Evolutionary conservation across 2,888 invertebrate species (phyloP), one percentile per base, ranked within the genome.

Genomic region (Arctia plantaginis): DNA sequence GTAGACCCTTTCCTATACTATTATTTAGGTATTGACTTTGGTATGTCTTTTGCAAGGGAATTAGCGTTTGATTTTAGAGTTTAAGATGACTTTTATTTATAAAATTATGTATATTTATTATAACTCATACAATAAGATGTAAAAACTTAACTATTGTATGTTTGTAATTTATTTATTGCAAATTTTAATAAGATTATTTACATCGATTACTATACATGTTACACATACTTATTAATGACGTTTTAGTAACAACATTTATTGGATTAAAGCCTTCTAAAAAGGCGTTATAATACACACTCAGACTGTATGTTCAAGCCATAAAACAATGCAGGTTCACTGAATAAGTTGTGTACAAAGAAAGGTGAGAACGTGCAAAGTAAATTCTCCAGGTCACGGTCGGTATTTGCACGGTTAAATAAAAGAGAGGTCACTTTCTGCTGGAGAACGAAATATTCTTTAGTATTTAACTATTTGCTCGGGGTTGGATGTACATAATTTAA

Each of bases 371-470:
- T 15, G 30, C 15, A 67, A 67, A 67, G 67, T 55, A 39, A 39
- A 69, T 69, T 59, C 39, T 39, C 39, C 51, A 27, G 39, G 35
- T 59, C 18, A 59, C 69, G 39, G 59, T 69, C 7, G 69, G 27
- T 59, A 13, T 69, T 69, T 69, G 35, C 35, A 55, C 55, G 35
- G 55, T 69, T 55, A 69, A 55, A 33, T 35, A 55, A 30, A 30
- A 69, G 35, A 69, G n/a, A 35, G 23, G 35, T 35, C 39, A 35
- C 27, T 69, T 69, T 39, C 35, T 55, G 39, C 15, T 69, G 18
- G 39, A 35, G 59, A 39, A 35, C n/a, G 6, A 59, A 55, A 59
- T 18, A 18, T 15, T 30, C 62, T 62, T 30, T 18, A 62, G 30
- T 62, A 30, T 62, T 62, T 62, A 62, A 62, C 62, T 30, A 62